Conservation (phyloP, 2,113 vertebrate species). For the Aythya baeri region DNA sequence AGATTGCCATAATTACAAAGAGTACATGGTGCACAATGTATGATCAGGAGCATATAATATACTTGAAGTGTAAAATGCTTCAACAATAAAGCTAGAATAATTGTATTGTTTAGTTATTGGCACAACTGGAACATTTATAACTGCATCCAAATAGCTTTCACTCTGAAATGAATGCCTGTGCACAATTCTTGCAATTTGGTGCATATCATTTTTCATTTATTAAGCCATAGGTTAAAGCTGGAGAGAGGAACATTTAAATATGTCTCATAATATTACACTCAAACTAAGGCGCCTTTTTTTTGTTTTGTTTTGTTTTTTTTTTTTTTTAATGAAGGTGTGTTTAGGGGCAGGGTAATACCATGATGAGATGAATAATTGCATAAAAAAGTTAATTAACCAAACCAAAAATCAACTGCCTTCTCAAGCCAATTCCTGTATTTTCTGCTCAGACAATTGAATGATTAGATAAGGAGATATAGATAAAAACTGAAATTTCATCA, state of each 20-base stretch:
- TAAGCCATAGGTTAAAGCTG: constrained; percentile 3
- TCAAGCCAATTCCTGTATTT: not conserved
- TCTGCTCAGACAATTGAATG: not conserved
- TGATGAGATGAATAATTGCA: not conserved
- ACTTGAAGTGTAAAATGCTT: constrained; percentile 38
- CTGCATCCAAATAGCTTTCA: constrained; percentile 4
- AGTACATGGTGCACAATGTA: not conserved
- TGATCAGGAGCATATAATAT: constrained; percentile 27
- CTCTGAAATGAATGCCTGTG: not conserved
- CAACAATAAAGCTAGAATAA: constrained; percentile 36
- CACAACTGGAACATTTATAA: not conserved
- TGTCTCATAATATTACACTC: not conserved
- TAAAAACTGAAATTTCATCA: not conserved
- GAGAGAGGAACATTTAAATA: constrained; percentile 19
- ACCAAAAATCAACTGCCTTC: not conserved
- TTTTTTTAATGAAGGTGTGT: not conserved
- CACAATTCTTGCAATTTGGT: not conserved
- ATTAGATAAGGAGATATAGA: not conserved
- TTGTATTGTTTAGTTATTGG: constrained; percentile 39
- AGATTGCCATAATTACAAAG: constrained; percentile 46
- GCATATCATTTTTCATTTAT: constrained; percentile 23
- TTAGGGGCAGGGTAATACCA: not conserved
- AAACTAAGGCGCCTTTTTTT: not conserved
- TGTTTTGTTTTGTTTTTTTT: too few relatives aligned
- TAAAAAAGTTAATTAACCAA: not conserved